phyloP scores from a whole-genome alignment of 2,888 invertebrate genomes.

The Vanessa cardui region DNA sequence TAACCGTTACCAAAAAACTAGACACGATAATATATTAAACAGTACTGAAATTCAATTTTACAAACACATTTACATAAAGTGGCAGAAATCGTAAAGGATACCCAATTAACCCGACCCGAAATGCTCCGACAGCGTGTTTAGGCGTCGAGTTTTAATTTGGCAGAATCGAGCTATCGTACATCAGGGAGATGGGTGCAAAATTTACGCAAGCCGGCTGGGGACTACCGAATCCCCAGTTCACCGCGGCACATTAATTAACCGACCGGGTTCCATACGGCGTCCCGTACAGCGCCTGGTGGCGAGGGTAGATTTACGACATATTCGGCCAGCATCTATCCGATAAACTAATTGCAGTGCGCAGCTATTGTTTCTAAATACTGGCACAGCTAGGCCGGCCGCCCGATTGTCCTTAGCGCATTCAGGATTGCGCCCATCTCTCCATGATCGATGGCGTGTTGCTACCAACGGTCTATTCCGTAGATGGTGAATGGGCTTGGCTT shows the following conservation, averaged over 20 bases:
- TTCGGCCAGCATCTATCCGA: constrained; percentile 79
- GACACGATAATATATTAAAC: not conserved
- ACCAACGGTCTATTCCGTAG: constrained; percentile 10
- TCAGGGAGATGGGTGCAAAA: constrained; percentile 75
- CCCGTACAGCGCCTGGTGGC: constrained; percentile 73
- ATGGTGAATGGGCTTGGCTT: not conserved
- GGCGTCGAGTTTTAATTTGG: constrained; percentile 68
- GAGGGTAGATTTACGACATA: constrained; percentile 79
- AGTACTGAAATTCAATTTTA: not conserved
- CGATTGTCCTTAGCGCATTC: constrained; percentile 24
- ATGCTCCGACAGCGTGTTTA: constrained; percentile 44
- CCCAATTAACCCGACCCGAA: constrained; percentile 28
- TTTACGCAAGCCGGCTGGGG: constrained; percentile 69
- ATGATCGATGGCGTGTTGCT: constrained; percentile 24
- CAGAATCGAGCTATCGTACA: constrained; percentile 66
- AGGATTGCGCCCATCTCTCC: constrained; percentile 18
- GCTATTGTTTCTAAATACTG: constrained; percentile 80
- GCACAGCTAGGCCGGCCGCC: constrained; percentile 2
- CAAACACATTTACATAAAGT: constrained; percentile 10
- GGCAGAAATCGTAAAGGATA: constrained; percentile 8
- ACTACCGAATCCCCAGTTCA: constrained; percentile 65
- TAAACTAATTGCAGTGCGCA: constrained; percentile 79
- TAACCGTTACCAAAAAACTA: not conserved
- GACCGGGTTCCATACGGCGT: constrained; percentile 77
- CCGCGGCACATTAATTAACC: constrained; percentile 81